These are phyloP conservation scores for Myrmecobius fasciatus DNA, from an alignment of 2,113 vertebrate species.

Conservation along the genomic window DNA sequence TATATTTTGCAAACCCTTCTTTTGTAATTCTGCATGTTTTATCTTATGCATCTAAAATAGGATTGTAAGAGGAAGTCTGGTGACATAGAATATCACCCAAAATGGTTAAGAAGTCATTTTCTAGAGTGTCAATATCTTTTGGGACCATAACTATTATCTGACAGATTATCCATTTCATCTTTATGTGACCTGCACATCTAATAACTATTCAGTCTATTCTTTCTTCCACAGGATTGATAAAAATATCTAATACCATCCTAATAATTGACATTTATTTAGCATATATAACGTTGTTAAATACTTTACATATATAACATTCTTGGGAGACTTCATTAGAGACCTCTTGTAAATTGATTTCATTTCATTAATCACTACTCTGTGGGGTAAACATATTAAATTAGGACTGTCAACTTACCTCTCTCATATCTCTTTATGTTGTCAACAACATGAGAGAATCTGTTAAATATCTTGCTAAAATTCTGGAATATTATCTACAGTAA, in stretches of 20 bases:
- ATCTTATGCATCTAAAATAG: not conserved
- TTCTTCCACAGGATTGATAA: not conserved
- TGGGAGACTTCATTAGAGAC: not conserved
- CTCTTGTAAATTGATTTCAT: not conserved
- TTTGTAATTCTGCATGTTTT: not conserved
- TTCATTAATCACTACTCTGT: not conserved
- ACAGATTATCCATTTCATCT: not conserved
- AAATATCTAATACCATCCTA: not conserved
- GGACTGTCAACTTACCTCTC: not conserved
- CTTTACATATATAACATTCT: not conserved
- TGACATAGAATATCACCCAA: not conserved
- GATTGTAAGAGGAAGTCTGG: not conserved
- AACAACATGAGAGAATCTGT: not conserved
- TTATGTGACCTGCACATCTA: not conserved
- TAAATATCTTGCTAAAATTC: not conserved
- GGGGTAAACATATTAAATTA: not conserved
- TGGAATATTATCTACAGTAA: not conserved
- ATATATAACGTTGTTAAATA: not conserved
- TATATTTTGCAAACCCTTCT: not conserved
- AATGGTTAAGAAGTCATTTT: not conserved
- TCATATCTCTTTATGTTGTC: not conserved
- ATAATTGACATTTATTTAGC: not conserved
- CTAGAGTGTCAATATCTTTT: not conserved
- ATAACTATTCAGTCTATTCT: not conserved
- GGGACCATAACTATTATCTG: not conserved